Conservation (phyloP, 1,140 invertebrate species). For the Armadillidium nasatum region DNA sequence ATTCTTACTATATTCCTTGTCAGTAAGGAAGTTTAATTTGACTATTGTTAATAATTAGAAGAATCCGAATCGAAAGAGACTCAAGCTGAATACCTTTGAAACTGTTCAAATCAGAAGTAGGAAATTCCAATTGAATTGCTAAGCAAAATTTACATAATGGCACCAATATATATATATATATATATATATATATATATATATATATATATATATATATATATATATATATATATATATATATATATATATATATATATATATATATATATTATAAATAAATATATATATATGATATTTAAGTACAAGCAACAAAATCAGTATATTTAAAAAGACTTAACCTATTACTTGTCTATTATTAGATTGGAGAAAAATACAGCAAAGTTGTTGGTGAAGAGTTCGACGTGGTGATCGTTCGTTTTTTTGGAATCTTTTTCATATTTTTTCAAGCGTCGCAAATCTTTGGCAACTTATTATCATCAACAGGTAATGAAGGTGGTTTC, state of each 20-base stretch:
- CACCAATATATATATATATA: conserved; percentile 82
- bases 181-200: too few relatives aligned
- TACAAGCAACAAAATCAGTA: too few relatives aligned
- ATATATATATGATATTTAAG: too few relatives aligned
- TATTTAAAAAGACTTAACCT: too few relatives aligned
- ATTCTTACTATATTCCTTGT: too few relatives aligned
- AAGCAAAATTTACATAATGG: conserved; percentile 76
- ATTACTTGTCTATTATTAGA: conserved; percentile 47
- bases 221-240: too few relatives aligned
- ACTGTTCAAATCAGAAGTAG: background rate
- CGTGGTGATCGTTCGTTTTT: conserved; percentile 34
- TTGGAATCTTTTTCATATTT: conserved; percentile 33
- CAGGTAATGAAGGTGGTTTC: background rate
- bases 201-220: too few relatives aligned
- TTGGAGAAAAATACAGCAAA: conserved; percentile 17
- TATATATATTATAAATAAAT: too few relatives aligned
- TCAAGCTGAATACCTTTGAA: too few relatives aligned
- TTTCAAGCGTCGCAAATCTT: conserved; percentile 27
- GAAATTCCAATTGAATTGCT: too few relatives aligned
- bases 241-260: too few relatives aligned
- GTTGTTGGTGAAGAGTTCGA: conserved; percentile 13
- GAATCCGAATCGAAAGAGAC: background rate
- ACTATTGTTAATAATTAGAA: background rate
- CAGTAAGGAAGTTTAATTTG: too few relatives aligned
- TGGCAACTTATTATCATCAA: conserved; percentile 38